Evolutionary conservation across 2,113 vertebrate species (phyloP).

Genomic region (Crotophaga sulcirostris): DNA sequence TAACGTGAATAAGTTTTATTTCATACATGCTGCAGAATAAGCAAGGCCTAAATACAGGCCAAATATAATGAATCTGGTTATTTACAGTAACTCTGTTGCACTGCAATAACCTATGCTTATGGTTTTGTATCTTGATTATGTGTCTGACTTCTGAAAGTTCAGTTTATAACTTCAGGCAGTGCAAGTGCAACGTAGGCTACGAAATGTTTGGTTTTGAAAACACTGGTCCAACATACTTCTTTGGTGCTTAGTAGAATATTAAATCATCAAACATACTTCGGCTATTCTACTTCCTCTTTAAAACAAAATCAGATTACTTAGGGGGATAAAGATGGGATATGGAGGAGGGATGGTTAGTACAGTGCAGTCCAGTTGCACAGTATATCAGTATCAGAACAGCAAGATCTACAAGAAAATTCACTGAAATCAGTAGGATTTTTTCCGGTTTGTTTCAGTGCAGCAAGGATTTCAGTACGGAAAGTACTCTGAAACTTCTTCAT

Average conservation of each 20-base stretch:
- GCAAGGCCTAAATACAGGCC: neutral
- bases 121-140: neutral
- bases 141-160: neutral
- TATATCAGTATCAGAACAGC: neutral
- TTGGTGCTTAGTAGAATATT: neutral
- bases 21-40: neutral
- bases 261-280: neutral
- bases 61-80: neutral
- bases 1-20: neutral
- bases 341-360: neutral
- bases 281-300: neutral
- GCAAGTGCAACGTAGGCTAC: neutral
- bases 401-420: neutral
- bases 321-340: neutral
- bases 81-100: neutral
- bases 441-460: neutral
- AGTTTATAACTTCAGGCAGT: neutral
- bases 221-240: neutral
- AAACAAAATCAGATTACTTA: neutral
- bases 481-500: neutral
- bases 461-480: neutral
- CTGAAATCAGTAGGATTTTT: neutral
- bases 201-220: neutral
- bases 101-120: neutral
- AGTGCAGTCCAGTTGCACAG: neutral